Evolutionary conservation across 2,113 vertebrate genomes (phyloP).

Genomic region (Tachuris rubrigastra): DNA sequence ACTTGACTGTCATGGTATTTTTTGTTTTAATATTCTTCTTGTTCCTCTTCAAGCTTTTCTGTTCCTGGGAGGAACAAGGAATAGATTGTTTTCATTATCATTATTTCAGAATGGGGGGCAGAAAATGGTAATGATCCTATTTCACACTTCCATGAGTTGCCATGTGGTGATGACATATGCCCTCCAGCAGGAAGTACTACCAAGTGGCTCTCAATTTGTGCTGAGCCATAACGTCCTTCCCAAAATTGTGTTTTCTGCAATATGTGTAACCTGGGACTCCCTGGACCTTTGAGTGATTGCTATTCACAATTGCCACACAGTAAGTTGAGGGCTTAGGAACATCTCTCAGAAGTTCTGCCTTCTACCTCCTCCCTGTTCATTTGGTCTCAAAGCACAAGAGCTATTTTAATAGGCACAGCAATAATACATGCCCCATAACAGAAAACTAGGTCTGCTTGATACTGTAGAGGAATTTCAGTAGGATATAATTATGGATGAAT

Average conservation of each 20-base stretch:
- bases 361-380: background rate
- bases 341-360: background rate
- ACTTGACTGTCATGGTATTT: background rate
- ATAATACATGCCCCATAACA: background rate
- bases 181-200: background rate
- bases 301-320: background rate
- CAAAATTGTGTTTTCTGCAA: background rate
- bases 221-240: background rate
- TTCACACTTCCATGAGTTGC: background rate
- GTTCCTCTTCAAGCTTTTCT: background rate
- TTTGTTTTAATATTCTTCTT: background rate
- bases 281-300: background rate
- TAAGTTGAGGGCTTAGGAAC: rapidly evolving
- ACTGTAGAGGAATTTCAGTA: background rate
- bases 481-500: background rate
- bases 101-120: background rate
- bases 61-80: background rate
- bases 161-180: background rate
- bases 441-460: background rate
- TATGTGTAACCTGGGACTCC: background rate
- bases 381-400: background rate
- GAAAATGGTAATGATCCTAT: background rate
- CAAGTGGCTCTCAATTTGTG: background rate
- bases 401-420: background rate
- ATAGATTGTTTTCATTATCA: background rate